phyloP scores from a whole-genome alignment of 2,113 vertebrate genomes.

The Hypomesus transpacificus region DNA sequence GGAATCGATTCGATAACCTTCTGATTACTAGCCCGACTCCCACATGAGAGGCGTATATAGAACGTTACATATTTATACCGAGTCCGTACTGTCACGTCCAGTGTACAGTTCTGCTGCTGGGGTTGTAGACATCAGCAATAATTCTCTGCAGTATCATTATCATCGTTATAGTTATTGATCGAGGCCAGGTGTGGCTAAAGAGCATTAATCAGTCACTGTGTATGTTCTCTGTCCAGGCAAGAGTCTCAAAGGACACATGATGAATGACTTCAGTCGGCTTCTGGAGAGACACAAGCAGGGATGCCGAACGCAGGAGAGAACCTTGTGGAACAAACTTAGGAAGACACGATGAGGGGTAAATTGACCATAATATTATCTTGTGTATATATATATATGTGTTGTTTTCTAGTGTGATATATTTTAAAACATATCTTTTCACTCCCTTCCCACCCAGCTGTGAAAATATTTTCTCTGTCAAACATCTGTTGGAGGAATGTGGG shows the following conservation, averaged over 20 bases:
- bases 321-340: slow-evolving; percentile 2
- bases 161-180: slow-evolving; percentile 11
- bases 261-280: slow-evolving; percentile 14
- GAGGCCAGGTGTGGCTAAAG: slow-evolving; percentile 24
- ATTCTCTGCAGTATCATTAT: not conserved
- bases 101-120: not conserved
- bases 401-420: slow-evolving; percentile 40
- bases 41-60: no score
- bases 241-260: slow-evolving; percentile 18
- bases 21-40: no score
- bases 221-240: not conserved
- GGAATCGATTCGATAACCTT: no score
- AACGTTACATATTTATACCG: not conserved
- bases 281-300: slow-evolving; percentile 18
- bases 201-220: slow-evolving; percentile 26
- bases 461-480: slow-evolving; percentile 77
- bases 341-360: slow-evolving; percentile 8
- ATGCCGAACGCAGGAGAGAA: slow-evolving; percentile 15
- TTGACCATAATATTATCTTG: slow-evolving; percentile 12
- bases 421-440: slow-evolving; percentile 52
- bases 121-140: not conserved
- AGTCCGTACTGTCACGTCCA: no score
- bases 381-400: not conserved
- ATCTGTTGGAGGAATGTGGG: slow-evolving; percentile 68
- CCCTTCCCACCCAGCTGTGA: slow-evolving; percentile 77